Percentiles rank a stretch among this genome's conserved stretches.
These are phyloP conservation scores for Clusia tigrina DNA, from an alignment of 2,888 invertebrate genomes.

Conservation along the genomic window DNA sequence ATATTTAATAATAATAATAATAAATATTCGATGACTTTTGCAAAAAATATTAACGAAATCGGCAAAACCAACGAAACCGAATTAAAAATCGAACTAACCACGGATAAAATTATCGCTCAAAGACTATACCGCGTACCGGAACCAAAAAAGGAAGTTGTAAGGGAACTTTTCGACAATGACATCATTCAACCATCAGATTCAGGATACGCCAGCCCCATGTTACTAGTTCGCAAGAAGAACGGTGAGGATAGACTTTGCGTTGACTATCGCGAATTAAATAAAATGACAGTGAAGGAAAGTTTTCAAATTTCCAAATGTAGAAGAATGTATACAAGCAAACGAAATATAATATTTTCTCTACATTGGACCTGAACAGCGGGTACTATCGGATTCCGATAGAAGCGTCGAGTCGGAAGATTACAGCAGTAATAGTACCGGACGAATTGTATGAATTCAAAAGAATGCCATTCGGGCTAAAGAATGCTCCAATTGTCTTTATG, in stretches of 20 bases:
- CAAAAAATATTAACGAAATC: no score
- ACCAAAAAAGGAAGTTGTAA: constrained; percentile 25
- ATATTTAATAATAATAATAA: no score
- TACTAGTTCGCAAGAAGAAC: constrained; percentile 34
- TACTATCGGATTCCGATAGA: constrained; percentile 15
- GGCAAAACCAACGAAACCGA: constrained; percentile 22
- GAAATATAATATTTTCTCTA: background rate
- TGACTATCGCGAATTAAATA: constrained; percentile 29
- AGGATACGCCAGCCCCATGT: constrained; percentile 32
- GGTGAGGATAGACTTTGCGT: constrained; percentile 27
- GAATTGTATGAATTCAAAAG: no score
- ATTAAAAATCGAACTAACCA: constrained; percentile 29
- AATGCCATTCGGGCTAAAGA: no score
- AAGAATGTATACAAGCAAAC: constrained; percentile 5
- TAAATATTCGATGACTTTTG: no score
- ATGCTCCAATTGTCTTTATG: no score
- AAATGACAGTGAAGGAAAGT: constrained; percentile 27
- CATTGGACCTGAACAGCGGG: constrained; percentile 5
- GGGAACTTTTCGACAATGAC: constrained; percentile 29
- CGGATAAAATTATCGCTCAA: constrained; percentile 19
- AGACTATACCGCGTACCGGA: constrained; percentile 30
- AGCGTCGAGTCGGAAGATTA: constrained; percentile 2
- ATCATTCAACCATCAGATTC: constrained; percentile 30
- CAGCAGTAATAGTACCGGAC: no score
- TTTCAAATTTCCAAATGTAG: constrained; percentile 32